Base-by-base conservation (phyloP, 2,113 vertebrate species). In the Tricholaema leucomelas region DNA sequence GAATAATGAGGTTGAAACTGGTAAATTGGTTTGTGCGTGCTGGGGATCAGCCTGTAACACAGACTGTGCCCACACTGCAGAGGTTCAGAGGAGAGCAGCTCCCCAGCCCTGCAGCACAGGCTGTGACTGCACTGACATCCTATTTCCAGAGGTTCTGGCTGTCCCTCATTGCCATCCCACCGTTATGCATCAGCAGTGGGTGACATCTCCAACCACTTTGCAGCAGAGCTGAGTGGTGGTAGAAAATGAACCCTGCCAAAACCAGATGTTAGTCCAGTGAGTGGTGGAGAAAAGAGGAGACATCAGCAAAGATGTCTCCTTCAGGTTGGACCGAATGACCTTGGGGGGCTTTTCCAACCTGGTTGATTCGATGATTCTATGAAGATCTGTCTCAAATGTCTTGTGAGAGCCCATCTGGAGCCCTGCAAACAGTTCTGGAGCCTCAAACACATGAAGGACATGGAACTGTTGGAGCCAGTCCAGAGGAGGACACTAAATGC, bases 1-100 rank as follows among this genome's bases (percentile, higher is more conserved):
- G 93, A 95, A 93, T 96, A 96, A 96, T 91, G 84, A 94, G 84
- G 56, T 95, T 92, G 93, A 91, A 95, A 94, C 73, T 87, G 92
- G 91, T 95, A 91, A 76, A 91, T 74, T 87, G 86, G 36, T 55
- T 89, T 94, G 67, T 80, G 84, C 74, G 60, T 92, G 42, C 81
- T 87, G 88, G 56, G 74, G 81, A 85, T 94, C 93, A 92, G 90
- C 78, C 81, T 85, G 74, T n/a, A 85, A 76, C 73, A 81, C 66
- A 79, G 69, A 72, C 38, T 88, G 85, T 58, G 78, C 86, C 74
- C 74, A 91, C 73, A 91, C 89, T 80, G 71, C 52, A 64, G 78
- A 91, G 88, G 64, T 87, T 93, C 71, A 77, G 84, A 82, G 71
- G 55, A 66, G 46, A 76, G 64, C 30, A 70, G 55, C 38, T 88